Evolutionary conservation across 2,113 vertebrate genomes (phyloP).

Genomic region (Argyrosomus japonicus): DNA sequence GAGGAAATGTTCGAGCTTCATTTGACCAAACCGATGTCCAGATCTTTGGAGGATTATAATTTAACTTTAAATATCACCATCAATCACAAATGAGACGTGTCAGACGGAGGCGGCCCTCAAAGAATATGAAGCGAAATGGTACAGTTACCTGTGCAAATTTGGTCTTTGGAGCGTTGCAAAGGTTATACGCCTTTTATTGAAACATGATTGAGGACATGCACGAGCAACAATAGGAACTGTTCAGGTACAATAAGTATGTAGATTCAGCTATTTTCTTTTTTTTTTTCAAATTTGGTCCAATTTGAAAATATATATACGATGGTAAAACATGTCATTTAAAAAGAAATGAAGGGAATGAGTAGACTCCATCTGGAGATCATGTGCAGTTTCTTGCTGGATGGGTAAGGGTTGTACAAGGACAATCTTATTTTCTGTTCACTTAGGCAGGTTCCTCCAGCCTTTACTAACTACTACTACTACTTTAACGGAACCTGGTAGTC

Average conservation of each 20-base stretch:
- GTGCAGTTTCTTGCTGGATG: background rate
- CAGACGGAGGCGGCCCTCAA: background rate
- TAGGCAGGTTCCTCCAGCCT: background rate
- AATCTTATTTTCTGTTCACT: too few species aligned
- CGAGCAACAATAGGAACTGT: slow-evolving; percentile 12
- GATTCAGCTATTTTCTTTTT: slow-evolving; percentile 1
- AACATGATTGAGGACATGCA: slow-evolving; percentile 5
- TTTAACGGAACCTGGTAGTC: background rate
- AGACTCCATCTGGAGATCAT: background rate
- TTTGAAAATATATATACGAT: background rate
- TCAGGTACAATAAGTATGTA: slow-evolving; percentile 4
- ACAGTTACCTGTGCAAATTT: background rate
- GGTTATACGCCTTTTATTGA: slow-evolving; percentile 24
- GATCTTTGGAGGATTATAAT: slow-evolving; percentile 3
- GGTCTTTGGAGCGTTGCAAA: background rate
- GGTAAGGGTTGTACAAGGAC: background rate
- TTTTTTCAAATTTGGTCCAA: background rate
- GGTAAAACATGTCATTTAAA: background rate
- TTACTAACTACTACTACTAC: background rate
- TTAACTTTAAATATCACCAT: slow-evolving; percentile 16
- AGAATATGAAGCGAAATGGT: background rate
- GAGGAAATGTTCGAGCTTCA: background rate
- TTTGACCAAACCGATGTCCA: background rate
- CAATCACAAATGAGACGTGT: slow-evolving; percentile 10
- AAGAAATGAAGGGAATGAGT: slow-evolving; percentile 1